Conservation (phyloP, 1,140 invertebrate genomes). For the Oscheius sp. region DNA sequence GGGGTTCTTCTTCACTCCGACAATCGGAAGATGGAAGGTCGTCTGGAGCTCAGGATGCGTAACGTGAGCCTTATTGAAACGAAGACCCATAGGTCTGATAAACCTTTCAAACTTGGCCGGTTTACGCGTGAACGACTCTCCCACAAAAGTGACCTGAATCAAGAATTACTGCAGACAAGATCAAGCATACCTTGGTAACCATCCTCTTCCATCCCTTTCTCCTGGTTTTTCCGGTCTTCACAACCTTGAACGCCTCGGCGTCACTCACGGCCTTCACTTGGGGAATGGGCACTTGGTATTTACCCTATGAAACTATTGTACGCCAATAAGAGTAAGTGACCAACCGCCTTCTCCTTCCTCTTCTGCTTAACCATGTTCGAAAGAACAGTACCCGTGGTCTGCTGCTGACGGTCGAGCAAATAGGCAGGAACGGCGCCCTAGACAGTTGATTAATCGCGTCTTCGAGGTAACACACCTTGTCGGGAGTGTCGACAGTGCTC, state of each 20-base stretch:
- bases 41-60: conserved; percentile 98
- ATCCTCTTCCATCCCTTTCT: conserved; percentile 98
- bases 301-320: conserved; percentile 68
- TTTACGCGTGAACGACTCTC: conserved; percentile 95
- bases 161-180: not conserved
- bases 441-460: not conserved
- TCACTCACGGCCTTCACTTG: conserved; percentile 97
- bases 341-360: conserved; percentile 89
- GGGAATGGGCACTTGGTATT: conserved; percentile 98
- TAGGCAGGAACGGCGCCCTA: conserved; percentile 88
- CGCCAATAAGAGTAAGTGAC: conserved; percentile 23
- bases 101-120: conserved; percentile 99
- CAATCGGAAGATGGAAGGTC: conserved; percentile 95
- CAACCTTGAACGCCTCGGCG: conserved; percentile 91
- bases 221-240: conserved; percentile 89
- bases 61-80: conserved; percentile 72
- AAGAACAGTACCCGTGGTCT: conserved; percentile 86
- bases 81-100: conserved; percentile 92
- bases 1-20: conserved; percentile 99
- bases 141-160: conserved; percentile 79
- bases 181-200: conserved; percentile 84
- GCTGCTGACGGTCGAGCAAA: conserved; percentile 85
- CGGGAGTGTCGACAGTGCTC: conserved; percentile 69
- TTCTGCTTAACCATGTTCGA: conserved; percentile 99
- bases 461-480: conserved; percentile 16